phyloP scores from a whole-genome alignment of 2,888 invertebrate genomes.

The Ectemnius continuus region DNA sequence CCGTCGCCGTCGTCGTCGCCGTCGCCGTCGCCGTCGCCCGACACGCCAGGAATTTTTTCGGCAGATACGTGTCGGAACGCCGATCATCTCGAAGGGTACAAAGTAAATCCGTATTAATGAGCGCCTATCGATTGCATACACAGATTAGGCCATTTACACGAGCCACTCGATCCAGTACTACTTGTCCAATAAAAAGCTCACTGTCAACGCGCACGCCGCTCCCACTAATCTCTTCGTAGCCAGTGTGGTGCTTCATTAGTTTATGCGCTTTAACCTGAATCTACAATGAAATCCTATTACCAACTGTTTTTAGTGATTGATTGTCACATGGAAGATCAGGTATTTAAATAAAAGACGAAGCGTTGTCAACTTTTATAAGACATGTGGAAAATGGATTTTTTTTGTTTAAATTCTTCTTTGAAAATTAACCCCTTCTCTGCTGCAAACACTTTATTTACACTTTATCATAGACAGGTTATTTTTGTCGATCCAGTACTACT shows the following conservation, averaged over 20 bases:
- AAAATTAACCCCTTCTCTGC: too few species aligned
- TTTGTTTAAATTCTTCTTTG: too few species aligned
- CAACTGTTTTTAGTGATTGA: too few species aligned
- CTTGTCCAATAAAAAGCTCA: constrained; percentile 42
- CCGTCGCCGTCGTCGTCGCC: constrained; percentile 1
- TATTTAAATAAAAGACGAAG: too few species aligned
- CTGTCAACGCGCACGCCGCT: constrained; percentile 37
- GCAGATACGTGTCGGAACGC: background rate
- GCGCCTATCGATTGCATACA: constrained; percentile 47
- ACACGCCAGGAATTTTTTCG: constrained; percentile 31
- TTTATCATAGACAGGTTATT: too few species aligned
- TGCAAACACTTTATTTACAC: too few species aligned
- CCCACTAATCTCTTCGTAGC: constrained; percentile 3
- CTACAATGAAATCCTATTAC: too few species aligned
- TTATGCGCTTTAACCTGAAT: too few species aligned
- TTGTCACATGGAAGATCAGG: too few species aligned
- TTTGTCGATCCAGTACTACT: constrained; percentile 26
- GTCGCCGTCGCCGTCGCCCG: background rate
- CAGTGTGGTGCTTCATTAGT: too few species aligned
- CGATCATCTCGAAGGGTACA: constrained; percentile 12
- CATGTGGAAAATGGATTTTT: too few species aligned
- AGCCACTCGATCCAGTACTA: constrained; percentile 24
- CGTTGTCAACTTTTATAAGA: too few species aligned
- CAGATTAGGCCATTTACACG: constrained; percentile 51
- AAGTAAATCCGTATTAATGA: constrained; percentile 49